Evolutionary conservation across 2,797 vertebrate genomes (phyloP).

Genomic region (Echiichthys vipera): DNA sequence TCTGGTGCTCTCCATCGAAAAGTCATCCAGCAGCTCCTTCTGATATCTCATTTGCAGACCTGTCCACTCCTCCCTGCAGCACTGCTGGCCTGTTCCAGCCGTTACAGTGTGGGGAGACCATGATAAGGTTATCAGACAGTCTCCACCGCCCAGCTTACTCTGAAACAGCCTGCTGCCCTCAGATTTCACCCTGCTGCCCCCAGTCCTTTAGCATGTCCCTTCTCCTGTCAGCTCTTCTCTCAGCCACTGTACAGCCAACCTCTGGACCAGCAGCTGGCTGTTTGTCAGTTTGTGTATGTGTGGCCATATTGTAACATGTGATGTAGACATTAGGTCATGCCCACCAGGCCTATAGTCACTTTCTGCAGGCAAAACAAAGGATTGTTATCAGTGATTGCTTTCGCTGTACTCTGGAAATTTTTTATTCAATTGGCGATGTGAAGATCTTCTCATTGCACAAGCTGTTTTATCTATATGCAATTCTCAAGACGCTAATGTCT

Average conservation of each 20-base stretch:
- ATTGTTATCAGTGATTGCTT: slow-evolving; percentile 25
- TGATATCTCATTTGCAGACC: slow-evolving; percentile 84
- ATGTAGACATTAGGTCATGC: slow-evolving; percentile 17
- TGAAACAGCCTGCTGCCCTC: slow-evolving; percentile 58
- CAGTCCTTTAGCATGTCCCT: slow-evolving; percentile 1
- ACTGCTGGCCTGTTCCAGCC: slow-evolving; percentile 73
- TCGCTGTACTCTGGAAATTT: neutral
- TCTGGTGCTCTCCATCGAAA: slow-evolving; percentile 53
- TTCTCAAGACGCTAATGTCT: neutral
- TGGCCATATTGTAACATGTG: slow-evolving; percentile 55
- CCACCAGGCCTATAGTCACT: neutral
- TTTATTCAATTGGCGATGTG: neutral
- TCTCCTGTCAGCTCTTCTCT: slow-evolving; percentile 27
- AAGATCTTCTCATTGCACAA: neutral
- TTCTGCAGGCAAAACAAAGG: slow-evolving; percentile 42
- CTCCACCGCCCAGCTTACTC: slow-evolving; percentile 74
- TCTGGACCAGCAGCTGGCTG: slow-evolving; percentile 35
- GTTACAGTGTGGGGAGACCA: slow-evolving; percentile 86
- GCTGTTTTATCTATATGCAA: neutral
- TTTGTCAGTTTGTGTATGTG: slow-evolving; percentile 30
- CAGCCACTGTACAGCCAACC: neutral
- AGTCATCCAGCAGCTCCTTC: slow-evolving; percentile 69
- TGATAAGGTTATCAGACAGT: slow-evolving; percentile 92
- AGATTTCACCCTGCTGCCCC: slow-evolving; percentile 49
- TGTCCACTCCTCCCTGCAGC: slow-evolving; percentile 72